Evolutionary conservation across 2,797 vertebrate genomes (phyloP), one percentile per base, ranked within the genome.

Genomic region (Hephaestus fuliginosus): DNA sequence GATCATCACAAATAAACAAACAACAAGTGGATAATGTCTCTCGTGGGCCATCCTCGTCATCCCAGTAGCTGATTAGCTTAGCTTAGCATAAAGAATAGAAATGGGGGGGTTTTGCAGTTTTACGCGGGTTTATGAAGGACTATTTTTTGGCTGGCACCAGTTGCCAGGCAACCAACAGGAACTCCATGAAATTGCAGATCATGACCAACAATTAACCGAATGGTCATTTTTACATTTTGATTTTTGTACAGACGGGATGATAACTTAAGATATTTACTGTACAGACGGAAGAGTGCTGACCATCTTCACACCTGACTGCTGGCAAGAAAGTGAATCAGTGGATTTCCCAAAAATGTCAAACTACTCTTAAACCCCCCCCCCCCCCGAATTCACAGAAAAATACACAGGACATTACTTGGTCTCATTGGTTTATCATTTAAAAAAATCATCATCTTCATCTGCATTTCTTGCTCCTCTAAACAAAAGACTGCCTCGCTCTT

Each of bases 161-260:
- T 73, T 63, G 60, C 70, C 60, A 63, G 70, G 60, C 60, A 73
- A 73, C 70, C 60, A 33, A 8, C 4, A 9, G 67, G 30, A 28
- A 58, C 28, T 46, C 67, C 43, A 7, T 25, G 18, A 57, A 48
- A 7, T 33, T n/a, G 30, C 8, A 51, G 48, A 36, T 51, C 57
- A 51, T 14, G n/a, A 71, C 22, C 48, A 62, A 55, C 39, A 49
- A 62, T 43, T 36, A 43, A 18, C 43, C 15, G 14, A 62, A 44
- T 1, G 25, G 61, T 58, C 33, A 4, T 46, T 18, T 64, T 18
- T 18, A 30, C 1, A 3, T 20, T 22, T 22, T 0, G 3, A 11
- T 8, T 20, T 12, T 2, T 53, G 51, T 25, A 11, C 14, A 36
- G 65, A 65, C 12, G 6, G 46, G 51, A 46, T 18, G 5, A 33